Percentiles rank a stretch among this genome's conserved stretches.
phyloP scores from a whole-genome alignment of 2,113 vertebrate species.

The Lepus americanus region DNA sequence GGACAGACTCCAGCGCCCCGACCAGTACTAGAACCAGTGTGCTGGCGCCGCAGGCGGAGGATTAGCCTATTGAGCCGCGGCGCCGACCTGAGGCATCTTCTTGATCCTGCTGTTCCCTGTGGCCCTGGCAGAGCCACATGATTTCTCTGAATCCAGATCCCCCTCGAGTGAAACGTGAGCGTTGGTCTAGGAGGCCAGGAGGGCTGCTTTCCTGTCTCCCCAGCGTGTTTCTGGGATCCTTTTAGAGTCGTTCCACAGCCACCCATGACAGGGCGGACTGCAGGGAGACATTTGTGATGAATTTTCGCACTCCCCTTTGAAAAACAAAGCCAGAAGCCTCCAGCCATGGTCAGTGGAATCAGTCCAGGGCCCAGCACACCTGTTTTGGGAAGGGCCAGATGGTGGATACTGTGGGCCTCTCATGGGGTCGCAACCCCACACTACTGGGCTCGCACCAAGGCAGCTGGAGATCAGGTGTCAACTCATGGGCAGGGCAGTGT shows the following conservation, averaged over 20 bases:
- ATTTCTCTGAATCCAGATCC: neutral
- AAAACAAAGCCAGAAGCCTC: neutral
- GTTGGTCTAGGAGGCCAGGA: neutral
- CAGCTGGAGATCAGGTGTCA: neutral
- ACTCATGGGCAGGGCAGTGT: neutral
- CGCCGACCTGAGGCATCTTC: no score
- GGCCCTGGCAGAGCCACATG: neutral
- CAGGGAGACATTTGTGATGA: neutral
- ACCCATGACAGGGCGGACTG: neutral
- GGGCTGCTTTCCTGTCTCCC: neutral
- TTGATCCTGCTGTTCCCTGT: neutral
- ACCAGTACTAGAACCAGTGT: no score
- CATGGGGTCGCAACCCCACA: accelerated
- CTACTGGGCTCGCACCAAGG: accelerated
- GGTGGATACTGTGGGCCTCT: no score
- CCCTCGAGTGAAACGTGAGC: neutral
- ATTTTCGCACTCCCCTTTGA: neutral
- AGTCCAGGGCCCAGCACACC: neutral
- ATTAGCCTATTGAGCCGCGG: no score
- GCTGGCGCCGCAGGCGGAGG: no score
- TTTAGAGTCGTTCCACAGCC: neutral
- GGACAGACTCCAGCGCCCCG: no score
- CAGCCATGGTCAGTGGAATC: neutral
- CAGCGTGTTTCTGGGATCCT: neutral
- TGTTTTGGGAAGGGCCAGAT: neutral